Evolutionary conservation across 2,797 vertebrate genomes (phyloP), one percentile per base, ranked within the genome.

Genomic region (Hoplostethus atlanticus): DNA sequence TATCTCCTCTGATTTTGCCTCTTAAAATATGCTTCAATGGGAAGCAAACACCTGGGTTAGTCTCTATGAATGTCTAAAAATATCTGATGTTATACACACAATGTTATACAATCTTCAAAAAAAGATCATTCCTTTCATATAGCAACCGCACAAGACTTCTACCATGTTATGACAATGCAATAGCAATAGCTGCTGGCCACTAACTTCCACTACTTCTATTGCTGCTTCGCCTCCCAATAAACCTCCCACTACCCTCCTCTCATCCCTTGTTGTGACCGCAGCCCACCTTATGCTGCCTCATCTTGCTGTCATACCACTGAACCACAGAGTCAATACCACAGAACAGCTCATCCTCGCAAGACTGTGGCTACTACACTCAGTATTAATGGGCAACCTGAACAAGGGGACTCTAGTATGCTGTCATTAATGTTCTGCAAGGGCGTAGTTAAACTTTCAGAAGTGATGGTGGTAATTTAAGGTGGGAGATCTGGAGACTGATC

Each of bases 211-310:
- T 12, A 12, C 40, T 13, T 10, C 64, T 76, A 31, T 21, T 21
- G 21, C 57, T 52, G 73, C 77, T 76, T 65, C 58, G 67, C 10
- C 63, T 54, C 42, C 64, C 28, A 21, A 30, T 25, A 55, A 76
- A 50, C 51, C 67, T 81, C 81, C 75, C 64, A 84, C 83, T 73
- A 28, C 46, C 17, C 65, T 78, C 60, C 61, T 77, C 78, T 64
- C 40, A 56, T 63, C 46, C 54, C 75, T 66, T 73, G 55, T 51
- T 74, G 44, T 66, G 64, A 77, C 77, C 64, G 76, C 66, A 50
- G 61, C 86, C 73, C 69, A 86, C 85, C 48, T 62, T 2, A 17
- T 71, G 84, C 76, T 81, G 80, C 68, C 81, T 90, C 87, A 87
- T 83, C 78, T 17, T 25, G 36, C 54, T 44, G 82, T 88, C 84